phyloP scores from a whole-genome alignment of 2,113 vertebrate species.

The Taurulus bubalis region DNA sequence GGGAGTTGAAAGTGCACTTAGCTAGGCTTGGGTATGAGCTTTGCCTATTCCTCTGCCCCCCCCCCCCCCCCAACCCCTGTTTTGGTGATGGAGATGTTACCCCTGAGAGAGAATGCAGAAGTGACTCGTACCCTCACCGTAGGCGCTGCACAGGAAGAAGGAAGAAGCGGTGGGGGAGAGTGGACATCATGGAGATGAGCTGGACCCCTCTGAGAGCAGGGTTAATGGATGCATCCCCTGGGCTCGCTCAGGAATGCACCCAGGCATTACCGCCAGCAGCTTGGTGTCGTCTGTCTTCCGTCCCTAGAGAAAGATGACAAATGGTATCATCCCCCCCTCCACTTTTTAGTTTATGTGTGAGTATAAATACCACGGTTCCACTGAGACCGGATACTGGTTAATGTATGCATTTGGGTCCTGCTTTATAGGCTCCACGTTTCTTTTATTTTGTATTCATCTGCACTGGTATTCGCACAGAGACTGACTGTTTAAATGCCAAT shows the following conservation, averaged over 20 bases:
- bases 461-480: neutral
- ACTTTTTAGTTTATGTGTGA: slow-evolving; percentile 12
- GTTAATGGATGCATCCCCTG: slow-evolving; percentile 68
- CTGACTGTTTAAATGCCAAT: neutral
- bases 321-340: slow-evolving; percentile 35
- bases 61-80: neutral
- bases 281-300: slow-evolving; percentile 65
- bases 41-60: slow-evolving; percentile 6
- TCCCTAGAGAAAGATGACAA: slow-evolving; percentile 67
- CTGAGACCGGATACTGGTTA: neutral
- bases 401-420: neutral
- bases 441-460: neutral
- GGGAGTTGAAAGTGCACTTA: slow-evolving; percentile 18
- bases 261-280: slow-evolving; percentile 46
- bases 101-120: slow-evolving; percentile 36
- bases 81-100: slow-evolving; percentile 21
- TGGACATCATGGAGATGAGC: slow-evolving; percentile 49
- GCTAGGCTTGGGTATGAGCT: slow-evolving; percentile 13
- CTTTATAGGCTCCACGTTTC: neutral
- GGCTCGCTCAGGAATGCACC: slow-evolving; percentile 63
- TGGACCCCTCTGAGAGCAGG: slow-evolving; percentile 23
- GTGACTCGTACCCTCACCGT: slow-evolving; percentile 12
- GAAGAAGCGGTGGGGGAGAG: slow-evolving; percentile 13
- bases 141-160: slow-evolving; percentile 15
- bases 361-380: slow-evolving; percentile 8